Percentiles rank a stretch among this genome's conserved stretches.
Conservation (phyloP, 2,113 vertebrate genomes). For the Microtus montanus region DNA sequence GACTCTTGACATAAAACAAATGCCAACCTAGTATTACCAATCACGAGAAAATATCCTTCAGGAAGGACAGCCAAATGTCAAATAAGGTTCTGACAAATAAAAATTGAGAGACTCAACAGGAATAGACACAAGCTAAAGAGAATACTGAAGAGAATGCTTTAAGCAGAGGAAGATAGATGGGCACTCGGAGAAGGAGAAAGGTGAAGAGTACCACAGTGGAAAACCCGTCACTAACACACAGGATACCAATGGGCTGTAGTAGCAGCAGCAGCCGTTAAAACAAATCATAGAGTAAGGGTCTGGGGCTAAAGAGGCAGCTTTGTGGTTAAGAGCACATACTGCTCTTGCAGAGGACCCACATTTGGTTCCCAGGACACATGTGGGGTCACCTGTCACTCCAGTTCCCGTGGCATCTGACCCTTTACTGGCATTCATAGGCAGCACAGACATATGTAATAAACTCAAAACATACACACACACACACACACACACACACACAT, state of each 20-base stretch:
- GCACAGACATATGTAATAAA: neutral
- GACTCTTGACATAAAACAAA: neutral
- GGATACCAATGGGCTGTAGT: neutral
- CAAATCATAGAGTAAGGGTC: neutral
- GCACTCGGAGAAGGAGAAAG: neutral
- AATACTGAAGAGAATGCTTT: too few relatives aligned
- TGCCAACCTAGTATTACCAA: neutral
- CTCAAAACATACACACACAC: neutral
- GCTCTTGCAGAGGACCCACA: neutral
- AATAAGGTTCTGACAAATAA: slow-evolving; percentile 1
- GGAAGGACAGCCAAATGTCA: neutral
- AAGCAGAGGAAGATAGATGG: neutral
- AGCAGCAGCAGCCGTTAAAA: neutral
- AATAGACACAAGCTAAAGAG: neutral
- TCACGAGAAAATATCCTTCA: neutral
- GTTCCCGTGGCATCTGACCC: neutral
- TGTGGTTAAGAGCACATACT: neutral
- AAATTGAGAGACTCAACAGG: neutral
- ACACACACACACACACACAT: too few relatives aligned
- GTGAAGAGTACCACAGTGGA: neutral
- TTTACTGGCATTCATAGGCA: neutral
- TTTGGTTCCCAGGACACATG: neutral
- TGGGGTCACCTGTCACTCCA: neutral
- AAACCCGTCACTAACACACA: neutral
- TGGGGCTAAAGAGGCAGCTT: neutral